Conservation (phyloP, 2,797 vertebrate genomes). For the Sebastes trivittatus region DNA sequence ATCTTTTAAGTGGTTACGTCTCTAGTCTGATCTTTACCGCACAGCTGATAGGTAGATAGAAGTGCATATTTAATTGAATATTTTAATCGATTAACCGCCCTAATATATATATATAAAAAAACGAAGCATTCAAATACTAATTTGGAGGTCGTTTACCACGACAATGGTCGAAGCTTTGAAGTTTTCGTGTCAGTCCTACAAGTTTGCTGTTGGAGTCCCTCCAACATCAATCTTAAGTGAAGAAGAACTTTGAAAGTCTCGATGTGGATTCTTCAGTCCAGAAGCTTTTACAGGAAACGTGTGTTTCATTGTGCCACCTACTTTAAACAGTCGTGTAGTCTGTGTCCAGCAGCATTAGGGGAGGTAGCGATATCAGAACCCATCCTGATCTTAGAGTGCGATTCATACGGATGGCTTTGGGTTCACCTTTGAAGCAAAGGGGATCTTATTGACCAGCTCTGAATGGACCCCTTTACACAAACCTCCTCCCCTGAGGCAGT, state of each 20-base stretch:
- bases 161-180: too few relatives aligned
- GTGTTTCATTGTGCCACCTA: constrained; percentile 26
- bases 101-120: too few relatives aligned
- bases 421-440: constrained; percentile 50
- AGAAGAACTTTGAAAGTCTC: constrained; percentile 31
- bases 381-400: constrained; percentile 28
- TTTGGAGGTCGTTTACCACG: too few relatives aligned
- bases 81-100: too few relatives aligned
- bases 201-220: constrained; percentile 47
- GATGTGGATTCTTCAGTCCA: constrained; percentile 35
- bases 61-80: too few relatives aligned
- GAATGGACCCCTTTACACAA: constrained; percentile 45
- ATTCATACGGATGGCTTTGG: constrained; percentile 35
- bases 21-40: too few relatives aligned
- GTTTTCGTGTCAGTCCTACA: not conserved
- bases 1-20: too few relatives aligned
- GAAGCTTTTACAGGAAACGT: constrained; percentile 7
- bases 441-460: constrained; percentile 39
- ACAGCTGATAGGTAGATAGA: too few relatives aligned
- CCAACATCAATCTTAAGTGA: constrained; percentile 27
- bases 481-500: constrained; percentile 42
- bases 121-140: too few relatives aligned
- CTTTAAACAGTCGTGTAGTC: constrained; percentile 55
- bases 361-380: constrained; percentile 36
- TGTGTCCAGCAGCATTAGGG: constrained; percentile 68